phyloP scores from a whole-genome alignment of 2,888 invertebrate genomes.

The Hecatera dysodea region DNA sequence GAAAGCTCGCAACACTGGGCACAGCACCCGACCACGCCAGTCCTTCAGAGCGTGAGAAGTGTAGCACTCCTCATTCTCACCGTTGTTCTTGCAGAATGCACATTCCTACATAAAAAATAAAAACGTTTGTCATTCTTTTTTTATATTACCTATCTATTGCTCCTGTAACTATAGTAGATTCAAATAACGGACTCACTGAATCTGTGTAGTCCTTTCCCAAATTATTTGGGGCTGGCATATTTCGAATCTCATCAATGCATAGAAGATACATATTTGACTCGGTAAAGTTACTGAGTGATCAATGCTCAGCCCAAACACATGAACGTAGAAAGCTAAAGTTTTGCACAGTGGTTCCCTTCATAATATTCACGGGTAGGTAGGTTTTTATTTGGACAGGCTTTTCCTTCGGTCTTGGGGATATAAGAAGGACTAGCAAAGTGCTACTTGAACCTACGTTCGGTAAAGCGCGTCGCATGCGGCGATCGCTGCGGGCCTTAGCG shows the following conservation, averaged over 20 bases:
- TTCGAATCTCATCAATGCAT: too few relatives aligned
- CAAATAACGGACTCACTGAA: not conserved
- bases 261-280: too few relatives aligned
- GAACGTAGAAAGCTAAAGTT: too few relatives aligned
- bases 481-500: constrained; percentile 82
- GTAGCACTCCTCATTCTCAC: constrained; percentile 92
- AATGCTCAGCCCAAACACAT: too few relatives aligned
- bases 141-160: too few relatives aligned
- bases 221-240: too few relatives aligned
- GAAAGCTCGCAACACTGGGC: constrained; percentile 94
- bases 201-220: not conserved
- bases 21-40: constrained; percentile 91
- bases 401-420: not conserved
- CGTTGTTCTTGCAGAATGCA: constrained; percentile 95
- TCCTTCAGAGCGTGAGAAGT: constrained; percentile 93
- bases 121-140: too few relatives aligned
- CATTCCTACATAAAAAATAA: constrained; percentile 86
- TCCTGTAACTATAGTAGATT: not conserved
- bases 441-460: constrained; percentile 74
- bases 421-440: not conserved
- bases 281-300: too few relatives aligned
- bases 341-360: not conserved
- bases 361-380: not conserved
- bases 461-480: constrained; percentile 81
- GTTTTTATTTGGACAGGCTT: not conserved